These are phyloP conservation scores for Pleuronectes platessa DNA, from an alignment of 2,113 vertebrate species.

Conservation along the genomic window DNA sequence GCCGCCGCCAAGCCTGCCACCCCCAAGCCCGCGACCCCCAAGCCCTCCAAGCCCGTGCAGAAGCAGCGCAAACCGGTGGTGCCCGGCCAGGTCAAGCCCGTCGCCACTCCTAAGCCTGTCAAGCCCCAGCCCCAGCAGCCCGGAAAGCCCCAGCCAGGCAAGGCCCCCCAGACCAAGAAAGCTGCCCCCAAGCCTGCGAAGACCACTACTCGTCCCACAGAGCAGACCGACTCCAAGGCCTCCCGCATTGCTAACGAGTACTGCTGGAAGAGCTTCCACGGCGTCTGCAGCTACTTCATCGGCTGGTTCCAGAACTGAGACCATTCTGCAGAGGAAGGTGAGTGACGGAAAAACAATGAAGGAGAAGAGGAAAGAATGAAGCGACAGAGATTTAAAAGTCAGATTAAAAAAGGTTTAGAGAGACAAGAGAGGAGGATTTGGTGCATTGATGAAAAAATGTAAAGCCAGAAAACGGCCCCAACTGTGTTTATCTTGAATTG, in stretches of 20 bases:
- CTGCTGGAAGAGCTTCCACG: slow-evolving; percentile 87
- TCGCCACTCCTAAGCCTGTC: slow-evolving; percentile 52
- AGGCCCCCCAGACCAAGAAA: slow-evolving; percentile 62
- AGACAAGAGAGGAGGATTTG: no score
- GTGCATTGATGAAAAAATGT: no score
- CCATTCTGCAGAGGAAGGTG: slow-evolving; percentile 44
- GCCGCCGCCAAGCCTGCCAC: no score
- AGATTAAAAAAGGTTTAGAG: not conserved
- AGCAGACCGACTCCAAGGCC: slow-evolving; percentile 65
- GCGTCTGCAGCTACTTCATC: slow-evolving; percentile 85
- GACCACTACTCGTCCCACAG: slow-evolving; percentile 69
- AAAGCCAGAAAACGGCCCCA: not conserved
- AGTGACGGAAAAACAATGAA: not conserved
- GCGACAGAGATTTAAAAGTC: no score
- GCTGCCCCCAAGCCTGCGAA: slow-evolving; percentile 65
- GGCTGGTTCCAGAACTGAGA: slow-evolving; percentile 84
- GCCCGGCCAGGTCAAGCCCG: slow-evolving; percentile 54
- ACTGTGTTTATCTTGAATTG: not conserved
- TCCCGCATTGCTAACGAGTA: slow-evolving; percentile 83
- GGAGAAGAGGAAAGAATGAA: not conserved
- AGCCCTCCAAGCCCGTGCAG: slow-evolving; percentile 57
- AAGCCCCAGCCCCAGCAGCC: slow-evolving; percentile 61
- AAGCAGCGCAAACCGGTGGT: slow-evolving; percentile 52
- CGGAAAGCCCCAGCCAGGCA: slow-evolving; percentile 63
- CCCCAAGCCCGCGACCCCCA: slow-evolving; percentile 25